Evolutionary conservation across 1,140 invertebrate species (phyloP), one percentile per base, ranked within the genome.

Genomic region (Cotesia chilonis): DNA sequence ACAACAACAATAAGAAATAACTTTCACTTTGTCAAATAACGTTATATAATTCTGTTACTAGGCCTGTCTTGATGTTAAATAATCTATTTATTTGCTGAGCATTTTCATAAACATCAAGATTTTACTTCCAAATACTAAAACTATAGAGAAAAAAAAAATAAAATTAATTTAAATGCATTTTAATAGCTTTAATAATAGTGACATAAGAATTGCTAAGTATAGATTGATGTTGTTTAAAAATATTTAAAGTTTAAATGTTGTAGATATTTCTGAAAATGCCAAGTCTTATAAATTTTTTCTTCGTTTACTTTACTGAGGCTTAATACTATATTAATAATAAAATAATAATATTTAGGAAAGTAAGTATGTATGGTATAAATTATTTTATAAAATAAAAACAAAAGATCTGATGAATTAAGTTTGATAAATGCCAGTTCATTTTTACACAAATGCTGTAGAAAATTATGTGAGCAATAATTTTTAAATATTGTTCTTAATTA

Each of bases 21-120:
- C 66, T 73, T 73, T 73, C 66, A 47, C 10, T 47, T 47, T 47
- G 41, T 47, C 6, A 47, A 6, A 47, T 47, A 66, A 28, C 28
- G 28, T 28, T 28, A 28, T 63, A 20, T 55, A 28, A 57, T 74
- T 71, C 67, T 71, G 75, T 72, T 74, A 37, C 75, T 84, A 84
- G 82, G 83, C 84, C 83, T 80, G 78, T 79, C 81, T 80, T 79
- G 77, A 77, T 76, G 77, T 55, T 74, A 77, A 77, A 76, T 72
- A 69, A 73, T 65, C 68, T 78, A 83, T 80, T 83, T 9, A 20
- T 28, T 83, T 80, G 76, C 79, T 77, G 81, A 83, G 81, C 83
- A 83, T 84, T 83, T 84, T 83, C 81, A 85, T 77, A 83, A 83
- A 83, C 81, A 82, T 81, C 80, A 59, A 77, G 70, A 76, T 47